Evolutionary conservation across 1,140 invertebrate genomes (phyloP).

Genomic region (Macrosteles quadrilineatus): DNA sequence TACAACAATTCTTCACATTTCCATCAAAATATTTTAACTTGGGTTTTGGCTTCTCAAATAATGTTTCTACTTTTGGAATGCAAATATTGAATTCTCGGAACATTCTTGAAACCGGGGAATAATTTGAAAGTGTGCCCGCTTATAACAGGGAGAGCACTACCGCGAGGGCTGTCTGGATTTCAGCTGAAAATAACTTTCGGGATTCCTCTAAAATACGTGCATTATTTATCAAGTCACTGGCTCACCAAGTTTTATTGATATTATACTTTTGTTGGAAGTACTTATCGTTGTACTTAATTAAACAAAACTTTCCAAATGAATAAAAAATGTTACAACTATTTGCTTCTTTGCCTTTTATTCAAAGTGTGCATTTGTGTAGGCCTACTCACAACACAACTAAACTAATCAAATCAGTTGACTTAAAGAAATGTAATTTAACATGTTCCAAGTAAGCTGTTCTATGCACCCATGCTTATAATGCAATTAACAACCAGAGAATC

Average conservation of each 20-base stretch:
- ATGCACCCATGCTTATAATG: too few relatives aligned
- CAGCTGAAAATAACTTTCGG: not conserved
- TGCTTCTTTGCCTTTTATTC: too few relatives aligned
- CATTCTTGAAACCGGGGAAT: not conserved
- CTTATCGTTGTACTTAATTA: too few relatives aligned
- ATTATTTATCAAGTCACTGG: not conserved
- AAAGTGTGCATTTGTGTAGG: too few relatives aligned
- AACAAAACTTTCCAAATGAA: too few relatives aligned
- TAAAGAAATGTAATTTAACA: too few relatives aligned
- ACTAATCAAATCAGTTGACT: too few relatives aligned
- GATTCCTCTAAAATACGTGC: not conserved
- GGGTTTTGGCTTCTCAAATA: slow-evolving; percentile 1
- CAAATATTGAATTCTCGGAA: slow-evolving; percentile 2
- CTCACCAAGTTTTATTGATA: not conserved
- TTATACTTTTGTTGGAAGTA: not conserved
- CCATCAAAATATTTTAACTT: not conserved
- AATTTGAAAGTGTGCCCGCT: not conserved
- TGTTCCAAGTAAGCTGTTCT: too few relatives aligned
- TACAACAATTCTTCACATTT: slow-evolving; percentile 11
- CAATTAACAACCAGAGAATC: too few relatives aligned
- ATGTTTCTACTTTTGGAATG: slow-evolving; percentile 8
- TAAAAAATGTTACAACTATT: too few relatives aligned
- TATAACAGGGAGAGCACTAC: not conserved
- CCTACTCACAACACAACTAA: too few relatives aligned
- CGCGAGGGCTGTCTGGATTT: not conserved